Conservation (phyloP, 2,797 vertebrate species). For the Oreortyx pictus region DNA sequence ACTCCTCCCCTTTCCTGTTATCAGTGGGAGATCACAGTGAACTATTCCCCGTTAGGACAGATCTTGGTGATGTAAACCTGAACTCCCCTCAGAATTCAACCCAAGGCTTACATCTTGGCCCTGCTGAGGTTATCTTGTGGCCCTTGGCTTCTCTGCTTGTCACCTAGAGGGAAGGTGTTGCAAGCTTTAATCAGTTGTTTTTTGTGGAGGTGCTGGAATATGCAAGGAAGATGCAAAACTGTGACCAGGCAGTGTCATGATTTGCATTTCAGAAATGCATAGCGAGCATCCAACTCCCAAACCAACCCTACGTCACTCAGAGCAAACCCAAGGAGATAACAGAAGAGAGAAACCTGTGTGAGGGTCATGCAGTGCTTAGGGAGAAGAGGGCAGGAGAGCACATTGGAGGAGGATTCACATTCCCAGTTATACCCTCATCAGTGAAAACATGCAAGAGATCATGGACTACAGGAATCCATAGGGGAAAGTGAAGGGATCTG, state of each 20-base stretch:
- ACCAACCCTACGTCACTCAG: background rate
- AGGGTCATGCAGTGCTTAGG: background rate
- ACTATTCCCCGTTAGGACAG: background rate
- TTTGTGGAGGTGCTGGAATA: background rate
- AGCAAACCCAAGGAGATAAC: background rate
- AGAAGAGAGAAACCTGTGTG: rapidly evolving
- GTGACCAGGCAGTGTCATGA: rapidly evolving
- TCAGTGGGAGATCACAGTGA: background rate
- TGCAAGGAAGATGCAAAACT: background rate
- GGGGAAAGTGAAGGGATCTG: background rate
- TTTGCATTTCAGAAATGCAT: background rate
- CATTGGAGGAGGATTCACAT: background rate
- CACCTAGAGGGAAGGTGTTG: background rate
- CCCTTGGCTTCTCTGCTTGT: background rate
- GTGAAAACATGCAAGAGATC: constrained; percentile 12
- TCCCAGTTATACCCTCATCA: background rate
- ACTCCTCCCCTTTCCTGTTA: background rate
- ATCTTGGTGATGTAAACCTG: background rate
- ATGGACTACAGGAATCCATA: constrained; percentile 2
- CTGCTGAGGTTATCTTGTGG: background rate
- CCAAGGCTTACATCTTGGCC: background rate
- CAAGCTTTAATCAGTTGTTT: background rate
- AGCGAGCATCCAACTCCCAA: background rate
- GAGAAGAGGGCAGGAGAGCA: background rate
- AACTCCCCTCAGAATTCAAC: rapidly evolving